Percentiles rank a stretch among this genome's conserved stretches.
phyloP scores from a whole-genome alignment of 1,140 invertebrate genomes.

The Goniozus legneri region DNA sequence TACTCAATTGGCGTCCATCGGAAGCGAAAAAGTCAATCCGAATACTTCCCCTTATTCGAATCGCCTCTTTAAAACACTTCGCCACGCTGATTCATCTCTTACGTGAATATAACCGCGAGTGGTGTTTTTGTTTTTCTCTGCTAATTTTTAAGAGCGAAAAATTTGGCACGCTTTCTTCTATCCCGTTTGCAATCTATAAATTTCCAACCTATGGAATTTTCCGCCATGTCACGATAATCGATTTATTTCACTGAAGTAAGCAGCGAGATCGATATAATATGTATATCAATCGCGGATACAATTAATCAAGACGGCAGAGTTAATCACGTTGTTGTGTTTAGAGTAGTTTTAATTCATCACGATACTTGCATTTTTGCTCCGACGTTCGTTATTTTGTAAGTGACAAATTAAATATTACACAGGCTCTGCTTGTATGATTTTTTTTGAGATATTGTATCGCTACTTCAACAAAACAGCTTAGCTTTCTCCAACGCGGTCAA shows the following conservation, averaged over 20 bases:
- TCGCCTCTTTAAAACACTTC: too few relatives aligned
- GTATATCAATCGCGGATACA: too few relatives aligned
- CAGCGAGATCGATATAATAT: too few relatives aligned
- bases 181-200: background rate
- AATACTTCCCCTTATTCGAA: slow-evolving; percentile 34
- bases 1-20: background rate
- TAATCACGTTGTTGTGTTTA: too few relatives aligned
- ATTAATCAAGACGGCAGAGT: too few relatives aligned
- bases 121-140: background rate
- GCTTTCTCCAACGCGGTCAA: slow-evolving; percentile 19
- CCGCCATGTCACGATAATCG: background rate
- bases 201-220: background rate
- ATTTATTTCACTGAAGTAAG: too few relatives aligned
- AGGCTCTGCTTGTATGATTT: background rate
- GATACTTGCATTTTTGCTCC: too few relatives aligned
- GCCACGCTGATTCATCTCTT: too few relatives aligned
- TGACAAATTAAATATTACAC: slow-evolving; percentile 6
- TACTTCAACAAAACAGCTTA: slow-evolving; percentile 11
- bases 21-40: slow-evolving; percentile 20
- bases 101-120: background rate
- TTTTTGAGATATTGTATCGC: background rate
- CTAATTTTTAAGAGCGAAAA: background rate
- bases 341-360: too few relatives aligned
- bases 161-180: background rate
- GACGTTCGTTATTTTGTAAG: too few relatives aligned